These are phyloP conservation scores for Cydia splendana DNA, from an alignment of 1,140 invertebrate species.

Conservation along the genomic window DNA sequence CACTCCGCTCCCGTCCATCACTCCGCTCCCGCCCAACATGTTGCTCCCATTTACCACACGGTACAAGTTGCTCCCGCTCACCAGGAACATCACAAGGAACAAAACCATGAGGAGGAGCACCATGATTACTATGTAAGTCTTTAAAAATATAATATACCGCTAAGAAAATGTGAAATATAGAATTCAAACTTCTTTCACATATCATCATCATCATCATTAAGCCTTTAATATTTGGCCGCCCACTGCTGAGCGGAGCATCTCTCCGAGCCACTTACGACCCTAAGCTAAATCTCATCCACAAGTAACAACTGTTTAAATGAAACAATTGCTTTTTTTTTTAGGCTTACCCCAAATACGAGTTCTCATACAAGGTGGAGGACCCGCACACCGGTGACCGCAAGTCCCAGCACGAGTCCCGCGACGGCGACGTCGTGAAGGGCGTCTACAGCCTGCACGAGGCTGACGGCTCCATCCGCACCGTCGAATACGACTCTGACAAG, in stretches of 20 bases:
- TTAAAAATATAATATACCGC: background rate
- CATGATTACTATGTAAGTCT: conserved; percentile 31
- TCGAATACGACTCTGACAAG: conserved; percentile 68
- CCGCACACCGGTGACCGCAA: conserved; percentile 64
- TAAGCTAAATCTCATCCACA: no score
- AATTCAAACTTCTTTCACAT: no score
- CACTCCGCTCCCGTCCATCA: conserved; percentile 14
- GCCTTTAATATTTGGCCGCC: no score
- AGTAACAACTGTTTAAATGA: background rate
- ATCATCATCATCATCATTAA: no score
- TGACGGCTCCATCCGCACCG: conserved; percentile 64
- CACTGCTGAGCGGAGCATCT: no score
- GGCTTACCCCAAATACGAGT: conserved; percentile 63
- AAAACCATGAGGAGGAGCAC: conserved; percentile 23
- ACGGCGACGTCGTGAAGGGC: conserved; percentile 74
- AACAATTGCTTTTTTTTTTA: background rate
- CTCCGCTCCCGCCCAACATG: background rate
- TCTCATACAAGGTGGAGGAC: conserved; percentile 71
- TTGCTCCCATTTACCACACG: background rate
- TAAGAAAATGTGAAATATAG: no score
- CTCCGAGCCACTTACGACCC: no score
- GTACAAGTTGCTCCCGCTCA: conserved; percentile 2
- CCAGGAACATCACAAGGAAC: conserved; percentile 4
- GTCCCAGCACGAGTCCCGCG: conserved; percentile 59
- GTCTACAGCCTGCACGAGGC: conserved; percentile 77